Evolutionary conservation across 2,113 vertebrate species (phyloP).

Genomic region (Galeopterus variegatus): DNA sequence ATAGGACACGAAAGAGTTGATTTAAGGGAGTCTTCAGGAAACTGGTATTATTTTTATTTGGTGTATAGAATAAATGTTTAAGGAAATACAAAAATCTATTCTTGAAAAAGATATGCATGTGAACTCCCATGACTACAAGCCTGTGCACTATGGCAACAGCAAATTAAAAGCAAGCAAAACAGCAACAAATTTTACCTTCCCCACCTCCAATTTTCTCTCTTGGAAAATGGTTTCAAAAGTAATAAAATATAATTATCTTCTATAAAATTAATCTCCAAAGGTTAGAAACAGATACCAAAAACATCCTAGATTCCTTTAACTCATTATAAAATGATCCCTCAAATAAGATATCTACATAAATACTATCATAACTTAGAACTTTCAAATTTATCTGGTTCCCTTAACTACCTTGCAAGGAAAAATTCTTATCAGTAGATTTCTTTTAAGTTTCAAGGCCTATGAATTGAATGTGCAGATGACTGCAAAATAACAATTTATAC

Average conservation of each 20-base stretch:
- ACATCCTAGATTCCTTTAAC: constrained; percentile 13
- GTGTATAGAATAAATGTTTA: constrained; percentile 11
- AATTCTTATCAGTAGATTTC: not conserved
- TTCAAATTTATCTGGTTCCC: not conserved
- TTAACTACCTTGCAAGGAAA: not conserved
- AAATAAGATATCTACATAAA: not conserved
- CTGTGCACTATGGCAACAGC: not conserved
- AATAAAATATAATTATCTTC: not conserved
- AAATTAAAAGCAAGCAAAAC: not conserved
- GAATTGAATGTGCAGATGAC: not conserved
- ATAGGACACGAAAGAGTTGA: not conserved
- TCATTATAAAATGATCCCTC: constrained; percentile 10
- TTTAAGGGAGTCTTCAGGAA: constrained; percentile 33
- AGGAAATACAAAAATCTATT: not conserved
- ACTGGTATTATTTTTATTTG: constrained; percentile 40
- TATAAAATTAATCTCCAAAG: constrained; percentile 2
- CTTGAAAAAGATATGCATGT: not conserved
- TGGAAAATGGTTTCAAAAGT: not conserved
- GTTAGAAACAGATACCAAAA: not conserved
- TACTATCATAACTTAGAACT: not conserved
- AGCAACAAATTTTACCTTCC: not conserved
- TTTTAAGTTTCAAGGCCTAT: not conserved
- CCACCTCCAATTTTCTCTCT: not conserved
- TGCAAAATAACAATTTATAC: not conserved
- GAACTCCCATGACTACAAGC: not conserved